Conservation (phyloP, 2,113 vertebrate genomes). For the Aleadryas rufinucha region DNA sequence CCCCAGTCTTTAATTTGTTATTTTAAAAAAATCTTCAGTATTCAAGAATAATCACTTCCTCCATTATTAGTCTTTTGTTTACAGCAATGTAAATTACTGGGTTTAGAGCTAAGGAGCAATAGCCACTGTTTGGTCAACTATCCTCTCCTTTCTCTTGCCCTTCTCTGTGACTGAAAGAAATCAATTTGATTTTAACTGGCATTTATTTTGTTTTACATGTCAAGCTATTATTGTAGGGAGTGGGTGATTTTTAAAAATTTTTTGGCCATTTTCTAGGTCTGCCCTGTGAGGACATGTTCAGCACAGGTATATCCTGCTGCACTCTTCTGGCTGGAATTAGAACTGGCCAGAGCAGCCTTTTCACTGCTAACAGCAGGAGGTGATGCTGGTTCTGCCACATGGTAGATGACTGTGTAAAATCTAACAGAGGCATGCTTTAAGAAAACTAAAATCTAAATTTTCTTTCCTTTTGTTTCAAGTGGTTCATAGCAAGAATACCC, state of each 20-base stretch:
- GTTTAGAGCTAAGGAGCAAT: background rate
- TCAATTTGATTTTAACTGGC: background rate
- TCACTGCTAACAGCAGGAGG: background rate
- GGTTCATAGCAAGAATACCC: background rate
- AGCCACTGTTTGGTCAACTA: background rate
- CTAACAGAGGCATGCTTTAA: background rate
- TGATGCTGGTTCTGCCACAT: background rate
- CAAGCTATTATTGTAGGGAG: background rate
- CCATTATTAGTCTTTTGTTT: background rate
- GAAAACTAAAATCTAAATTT: background rate
- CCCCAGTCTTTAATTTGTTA: background rate
- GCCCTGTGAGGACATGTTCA: background rate
- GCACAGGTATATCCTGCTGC: background rate
- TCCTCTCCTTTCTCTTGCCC: background rate
- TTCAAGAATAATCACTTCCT: background rate
- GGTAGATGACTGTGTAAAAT: background rate
- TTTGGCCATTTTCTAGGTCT: background rate
- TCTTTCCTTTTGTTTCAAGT: background rate
- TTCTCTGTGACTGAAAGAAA: background rate
- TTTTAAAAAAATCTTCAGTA: background rate
- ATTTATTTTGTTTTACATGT: background rate
- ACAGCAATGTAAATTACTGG: background rate
- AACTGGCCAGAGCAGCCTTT: background rate
- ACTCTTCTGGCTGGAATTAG: constrained; percentile 29
- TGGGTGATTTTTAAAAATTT: background rate